Percentiles rank a stretch among this genome's conserved stretches.
Conservation (phyloP, 1,140 invertebrate species). For the Macrocentrus cingulum region DNA sequence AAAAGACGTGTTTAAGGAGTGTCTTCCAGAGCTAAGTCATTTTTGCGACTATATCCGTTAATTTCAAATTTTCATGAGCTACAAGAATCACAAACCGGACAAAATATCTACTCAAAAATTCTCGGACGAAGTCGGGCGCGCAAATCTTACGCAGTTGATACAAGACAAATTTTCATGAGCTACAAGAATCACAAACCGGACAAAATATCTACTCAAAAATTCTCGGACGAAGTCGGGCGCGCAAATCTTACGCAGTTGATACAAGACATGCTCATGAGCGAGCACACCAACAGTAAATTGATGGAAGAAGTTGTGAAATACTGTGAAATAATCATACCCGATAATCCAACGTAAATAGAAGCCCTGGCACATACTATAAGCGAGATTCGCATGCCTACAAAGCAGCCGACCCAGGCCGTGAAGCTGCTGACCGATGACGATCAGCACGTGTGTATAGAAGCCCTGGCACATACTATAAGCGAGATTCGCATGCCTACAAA, state of each 20-base stretch:
- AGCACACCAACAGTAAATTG: slow-evolving; percentile 56
- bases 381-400: slow-evolving; percentile 64
- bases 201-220: slow-evolving; percentile 64
- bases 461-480: slow-evolving; percentile 64
- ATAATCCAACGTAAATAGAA: slow-evolving; percentile 50
- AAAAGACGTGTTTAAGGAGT: slow-evolving; percentile 54
- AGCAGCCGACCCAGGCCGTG: slow-evolving; percentile 30
- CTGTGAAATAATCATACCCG: slow-evolving; percentile 52
- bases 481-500: slow-evolving; percentile 65
- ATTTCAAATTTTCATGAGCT: slow-evolving; percentile 43
- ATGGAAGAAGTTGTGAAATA: slow-evolving; percentile 58
- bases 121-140: slow-evolving; percentile 62
- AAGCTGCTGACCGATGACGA: slow-evolving; percentile 38
- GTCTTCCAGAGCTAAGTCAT: slow-evolving; percentile 61
- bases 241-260: slow-evolving; percentile 54
- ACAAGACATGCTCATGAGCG: slow-evolving; percentile 52
- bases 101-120: slow-evolving; percentile 63
- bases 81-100: slow-evolving; percentile 51
- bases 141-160: too few species aligned
- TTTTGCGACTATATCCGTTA: slow-evolving; percentile 61
- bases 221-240: slow-evolving; percentile 68
- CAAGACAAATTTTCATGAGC: too few species aligned
- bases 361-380: slow-evolving; percentile 65
- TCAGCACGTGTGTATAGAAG: slow-evolving; percentile 47
- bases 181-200: too few species aligned